Percentiles rank a stretch among this genome's conserved stretches.
Conservation (phyloP, 2,888 invertebrate genomes). For the Abscondita cerata region DNA sequence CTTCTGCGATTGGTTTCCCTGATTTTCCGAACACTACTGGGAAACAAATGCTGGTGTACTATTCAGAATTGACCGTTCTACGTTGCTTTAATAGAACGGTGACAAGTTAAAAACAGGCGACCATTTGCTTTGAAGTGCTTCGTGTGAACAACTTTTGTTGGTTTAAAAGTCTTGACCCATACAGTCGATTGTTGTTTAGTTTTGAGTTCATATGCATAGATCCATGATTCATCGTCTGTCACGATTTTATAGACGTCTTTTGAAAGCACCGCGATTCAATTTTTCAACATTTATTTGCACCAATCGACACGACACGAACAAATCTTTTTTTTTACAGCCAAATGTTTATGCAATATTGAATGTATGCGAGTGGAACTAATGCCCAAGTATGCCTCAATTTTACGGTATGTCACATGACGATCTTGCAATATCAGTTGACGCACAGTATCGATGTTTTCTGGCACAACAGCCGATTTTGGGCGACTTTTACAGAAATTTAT, state of each 20-base stretch:
- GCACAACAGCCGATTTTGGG: slow-evolving; percentile 18
- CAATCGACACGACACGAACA: slow-evolving; percentile 41
- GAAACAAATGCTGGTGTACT: slow-evolving; percentile 44
- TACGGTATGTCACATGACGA: slow-evolving; percentile 36
- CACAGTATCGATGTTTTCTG: slow-evolving; percentile 16
- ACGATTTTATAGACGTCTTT: slow-evolving; percentile 38
- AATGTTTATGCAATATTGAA: slow-evolving; percentile 37
- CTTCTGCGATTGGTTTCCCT: too few species aligned
- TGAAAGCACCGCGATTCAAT: slow-evolving; percentile 38
- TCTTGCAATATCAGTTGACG: slow-evolving; percentile 32
- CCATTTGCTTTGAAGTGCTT: slow-evolving; percentile 45
- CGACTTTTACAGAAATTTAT: slow-evolving; percentile 8
- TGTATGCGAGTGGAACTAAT: slow-evolving; percentile 18
- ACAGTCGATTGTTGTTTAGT: slow-evolving; percentile 39
- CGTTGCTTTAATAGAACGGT: slow-evolving; percentile 38
- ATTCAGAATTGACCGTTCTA: slow-evolving; percentile 40
- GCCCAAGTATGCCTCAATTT: slow-evolving; percentile 36
- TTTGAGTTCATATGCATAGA: slow-evolving; percentile 40
- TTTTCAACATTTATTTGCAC: slow-evolving; percentile 39
- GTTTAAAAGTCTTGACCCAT: slow-evolving; percentile 40
- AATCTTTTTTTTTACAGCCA: slow-evolving; percentile 30
- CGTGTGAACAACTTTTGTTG: slow-evolving; percentile 41
- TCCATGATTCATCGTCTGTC: slow-evolving; percentile 39
- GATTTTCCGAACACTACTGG: slow-evolving; percentile 16
- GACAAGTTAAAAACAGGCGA: slow-evolving; percentile 40